These are phyloP conservation scores for Pycnomerus fuliginosus DNA, from an alignment of 2,888 invertebrate genomes.

Conservation along the genomic window DNA sequence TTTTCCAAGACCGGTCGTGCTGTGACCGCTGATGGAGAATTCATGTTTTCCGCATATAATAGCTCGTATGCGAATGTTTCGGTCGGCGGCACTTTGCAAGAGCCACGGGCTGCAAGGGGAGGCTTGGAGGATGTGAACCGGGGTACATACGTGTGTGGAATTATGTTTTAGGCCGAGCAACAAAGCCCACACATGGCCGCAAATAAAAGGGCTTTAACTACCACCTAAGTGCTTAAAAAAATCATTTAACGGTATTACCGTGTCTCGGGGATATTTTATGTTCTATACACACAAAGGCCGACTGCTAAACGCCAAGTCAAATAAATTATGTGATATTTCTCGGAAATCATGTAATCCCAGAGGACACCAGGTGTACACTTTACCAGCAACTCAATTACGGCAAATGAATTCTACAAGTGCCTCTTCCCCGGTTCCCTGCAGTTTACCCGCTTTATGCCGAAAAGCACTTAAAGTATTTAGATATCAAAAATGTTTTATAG, in stretches of 20 bases:
- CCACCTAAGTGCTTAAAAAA: slow-evolving; percentile 30
- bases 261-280: slow-evolving; percentile 13
- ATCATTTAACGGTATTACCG: slow-evolving; percentile 29
- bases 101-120: slow-evolving; percentile 21
- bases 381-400: slow-evolving; percentile 16
- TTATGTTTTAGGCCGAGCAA: slow-evolving; percentile 28
- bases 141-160: slow-evolving; percentile 31
- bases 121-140: slow-evolving; percentile 12
- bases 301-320: slow-evolving; percentile 5
- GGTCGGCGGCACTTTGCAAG: slow-evolving; percentile 35
- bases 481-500: slow-evolving; percentile 6
- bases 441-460: slow-evolving; percentile 6
- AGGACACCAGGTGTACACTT: slow-evolving; percentile 17
- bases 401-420: slow-evolving; percentile 12
- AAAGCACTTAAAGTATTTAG: slow-evolving; percentile 12
- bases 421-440: neutral
- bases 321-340: slow-evolving; percentile 12
- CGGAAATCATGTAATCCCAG: slow-evolving; percentile 8
- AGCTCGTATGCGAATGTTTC: slow-evolving; percentile 38
- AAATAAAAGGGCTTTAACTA: slow-evolving; percentile 29
- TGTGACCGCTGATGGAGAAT: slow-evolving; percentile 40
- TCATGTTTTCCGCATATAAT: slow-evolving; percentile 42
- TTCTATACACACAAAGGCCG: slow-evolving; percentile 6
- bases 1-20: slow-evolving; percentile 27
- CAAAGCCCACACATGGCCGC: slow-evolving; percentile 30